phyloP scores from a whole-genome alignment of 2,113 vertebrate species.

The Dunckerocampus dactyliophorus region DNA sequence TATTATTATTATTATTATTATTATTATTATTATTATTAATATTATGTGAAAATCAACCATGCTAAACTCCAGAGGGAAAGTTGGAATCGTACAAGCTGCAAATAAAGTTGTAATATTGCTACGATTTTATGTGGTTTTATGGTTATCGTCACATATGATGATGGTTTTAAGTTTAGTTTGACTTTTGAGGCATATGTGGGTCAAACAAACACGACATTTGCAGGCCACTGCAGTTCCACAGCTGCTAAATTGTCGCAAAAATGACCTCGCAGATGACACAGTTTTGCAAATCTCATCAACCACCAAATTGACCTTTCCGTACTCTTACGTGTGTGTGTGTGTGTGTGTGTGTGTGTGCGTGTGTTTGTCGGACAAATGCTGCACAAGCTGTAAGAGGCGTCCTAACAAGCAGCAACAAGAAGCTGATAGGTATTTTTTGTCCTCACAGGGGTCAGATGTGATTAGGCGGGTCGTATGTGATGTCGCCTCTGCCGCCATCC shows the following conservation, averaged over 20 bases:
- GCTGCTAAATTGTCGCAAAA: background rate
- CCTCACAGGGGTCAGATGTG: constrained; percentile 38
- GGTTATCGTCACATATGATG: no score
- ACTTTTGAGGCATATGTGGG: no score
- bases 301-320: background rate
- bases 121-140: no score
- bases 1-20: no score
- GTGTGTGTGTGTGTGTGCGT: background rate
- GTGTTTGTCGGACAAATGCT: constrained; percentile 9
- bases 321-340: background rate
- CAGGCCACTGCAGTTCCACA: no score
- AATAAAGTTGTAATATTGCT: no score
- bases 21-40: no score
- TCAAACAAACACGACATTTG: no score
- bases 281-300: background rate
- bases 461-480: constrained; percentile 39
- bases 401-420: constrained; percentile 10
- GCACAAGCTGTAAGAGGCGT: constrained; percentile 4
- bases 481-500: background rate
- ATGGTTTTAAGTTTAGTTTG: no score
- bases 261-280: background rate
- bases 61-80: no score
- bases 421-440: constrained; percentile 19
- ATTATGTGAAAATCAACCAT: no score
- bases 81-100: no score